Base-by-base conservation (phyloP, 2,888 invertebrate genomes). In the Drosophila niveifrons region DNA sequence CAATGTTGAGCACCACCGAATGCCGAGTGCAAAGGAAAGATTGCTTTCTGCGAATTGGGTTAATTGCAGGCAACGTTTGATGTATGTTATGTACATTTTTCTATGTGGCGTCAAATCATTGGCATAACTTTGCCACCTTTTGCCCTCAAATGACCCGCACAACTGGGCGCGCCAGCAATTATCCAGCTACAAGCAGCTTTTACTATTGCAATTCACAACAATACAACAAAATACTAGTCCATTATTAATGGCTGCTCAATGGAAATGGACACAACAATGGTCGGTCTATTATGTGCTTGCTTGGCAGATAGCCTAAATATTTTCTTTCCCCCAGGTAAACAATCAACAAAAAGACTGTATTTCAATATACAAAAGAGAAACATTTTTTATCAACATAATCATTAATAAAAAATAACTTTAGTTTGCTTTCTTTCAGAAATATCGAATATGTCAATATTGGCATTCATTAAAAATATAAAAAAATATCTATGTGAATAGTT, bases 31-130 rank as follows among this genome's bases (percentile, higher is more conserved):
- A 13, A 18, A 23, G 36, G 0, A 13, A 36, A 57, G 47, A 57
- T 46, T 47, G 48, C 55, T 66, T 58, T 29, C 61, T 53, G 48
- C 58, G 64, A 84, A 84, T 77, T 82, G 81, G 83, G 83, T 85
- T 83, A 83, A 83, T 81, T 71, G 81, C 68, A 65, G 44, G n/a
- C 51, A 43, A 43, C 44, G 47, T 53, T 75, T 13, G 18, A 44
- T 44, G 7, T 44, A 29, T 31, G 43, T 58, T 39, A 36, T 36
- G 29, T 58, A 58, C 47, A 31, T 18, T 31, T 17, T 34, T 71
- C 50, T 41, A 46, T 46, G 56, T 28, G 44, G 17, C 67, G 75
- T 57, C n/a, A 64, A 75, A 75, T 48, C 58, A 57, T 13, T 51
- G 66, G 55, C 48, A 58, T 55, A 46, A 73, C 36, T 61, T 31